Conservation (phyloP, 64 coral and sea anemone species). For the Dendronephthya gigantea region DNA sequence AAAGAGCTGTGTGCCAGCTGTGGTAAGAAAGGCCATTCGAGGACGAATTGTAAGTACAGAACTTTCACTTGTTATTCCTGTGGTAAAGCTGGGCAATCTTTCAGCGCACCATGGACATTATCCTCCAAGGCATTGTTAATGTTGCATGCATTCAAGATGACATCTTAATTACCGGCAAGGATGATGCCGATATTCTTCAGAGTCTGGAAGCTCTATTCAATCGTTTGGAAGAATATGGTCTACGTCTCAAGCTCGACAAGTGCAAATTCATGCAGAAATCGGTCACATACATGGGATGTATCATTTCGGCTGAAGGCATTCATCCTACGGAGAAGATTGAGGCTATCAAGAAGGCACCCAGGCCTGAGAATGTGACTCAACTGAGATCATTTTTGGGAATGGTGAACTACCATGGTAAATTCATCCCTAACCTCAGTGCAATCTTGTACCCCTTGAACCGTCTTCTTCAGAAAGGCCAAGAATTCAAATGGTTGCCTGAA, state of each 20-base stretch:
- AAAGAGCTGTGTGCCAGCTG: too few relatives aligned
- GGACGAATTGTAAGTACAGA: too few relatives aligned
- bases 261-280: slow-evolving; percentile 37
- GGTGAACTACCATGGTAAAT: slow-evolving; percentile 31
- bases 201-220: neutral
- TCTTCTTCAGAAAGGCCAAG: slow-evolving; percentile 1
- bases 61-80: too few relatives aligned
- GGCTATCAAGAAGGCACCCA: too few relatives aligned
- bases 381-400: slow-evolving; percentile 19
- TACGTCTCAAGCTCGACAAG: slow-evolving; percentile 25
- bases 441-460: neutral
- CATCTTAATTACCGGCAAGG: too few relatives aligned
- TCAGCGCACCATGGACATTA: too few relatives aligned
- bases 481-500: neutral
- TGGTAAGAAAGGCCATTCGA: too few relatives aligned
- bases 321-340: neutral
- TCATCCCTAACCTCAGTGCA: slow-evolving; percentile 10
- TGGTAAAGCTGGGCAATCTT: too few relatives aligned
- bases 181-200: neutral
- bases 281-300: slow-evolving; percentile 1
- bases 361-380: slow-evolving; percentile 14
- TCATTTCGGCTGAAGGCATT: slow-evolving; percentile 4
- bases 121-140: too few relatives aligned
- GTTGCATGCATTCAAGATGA: too few relatives aligned
- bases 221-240: neutral